Percentiles rank a stretch among this genome's conserved stretches.
phyloP scores from a whole-genome alignment of 2,797 vertebrate species.

The Coendou prehensilis region DNA sequence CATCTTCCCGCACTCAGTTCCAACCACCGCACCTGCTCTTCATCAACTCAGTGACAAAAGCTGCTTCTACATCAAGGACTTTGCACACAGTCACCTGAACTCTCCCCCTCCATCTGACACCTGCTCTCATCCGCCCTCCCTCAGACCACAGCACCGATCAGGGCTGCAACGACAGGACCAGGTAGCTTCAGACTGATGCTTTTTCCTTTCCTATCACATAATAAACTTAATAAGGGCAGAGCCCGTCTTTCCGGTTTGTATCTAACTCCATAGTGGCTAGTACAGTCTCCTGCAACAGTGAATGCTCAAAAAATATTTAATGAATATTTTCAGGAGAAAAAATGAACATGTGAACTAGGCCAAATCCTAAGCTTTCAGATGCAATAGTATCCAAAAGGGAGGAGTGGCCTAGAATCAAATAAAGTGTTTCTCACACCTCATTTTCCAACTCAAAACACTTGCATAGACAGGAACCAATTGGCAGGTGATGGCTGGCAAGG shows the following conservation, averaged over 20 bases:
- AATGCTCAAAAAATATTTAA: constrained; percentile 22
- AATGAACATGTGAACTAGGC: background rate
- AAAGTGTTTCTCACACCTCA: constrained; percentile 64
- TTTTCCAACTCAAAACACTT: constrained; percentile 68
- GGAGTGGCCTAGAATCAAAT: background rate
- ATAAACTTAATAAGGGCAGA: background rate
- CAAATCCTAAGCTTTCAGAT: constrained; percentile 38
- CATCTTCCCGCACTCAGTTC: background rate
- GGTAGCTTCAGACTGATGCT: background rate
- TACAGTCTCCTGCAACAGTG: background rate
- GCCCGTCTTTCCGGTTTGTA: background rate
- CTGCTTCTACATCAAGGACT: background rate
- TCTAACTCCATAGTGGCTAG: background rate
- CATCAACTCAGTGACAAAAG: background rate
- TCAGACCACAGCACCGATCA: background rate
- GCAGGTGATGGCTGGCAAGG: constrained; percentile 74
- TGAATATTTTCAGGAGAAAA: constrained; percentile 39
- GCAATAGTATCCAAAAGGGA: constrained; percentile 39
- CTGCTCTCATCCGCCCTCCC: background rate
- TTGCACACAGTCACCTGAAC: background rate
- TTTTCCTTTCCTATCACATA: background rate
- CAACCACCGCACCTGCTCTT: background rate
- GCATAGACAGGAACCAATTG: constrained; percentile 63
- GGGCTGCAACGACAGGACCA: background rate
- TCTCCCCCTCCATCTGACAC: background rate